Conservation (phyloP, 2,888 invertebrate genomes). For the Ophion slaviceki region DNA sequence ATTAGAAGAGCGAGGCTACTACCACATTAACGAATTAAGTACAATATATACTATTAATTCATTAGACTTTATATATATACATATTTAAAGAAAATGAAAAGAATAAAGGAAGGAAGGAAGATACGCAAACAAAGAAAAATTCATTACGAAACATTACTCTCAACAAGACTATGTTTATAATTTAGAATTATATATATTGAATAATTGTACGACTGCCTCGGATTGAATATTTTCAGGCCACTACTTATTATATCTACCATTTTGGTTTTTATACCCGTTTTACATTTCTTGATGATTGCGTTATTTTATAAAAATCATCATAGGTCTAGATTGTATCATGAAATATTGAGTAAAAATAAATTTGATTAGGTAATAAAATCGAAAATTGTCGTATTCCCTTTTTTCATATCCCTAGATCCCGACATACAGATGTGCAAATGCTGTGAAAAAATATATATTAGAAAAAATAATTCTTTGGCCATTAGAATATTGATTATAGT, state of each 20-base stretch:
- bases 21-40: constrained; percentile 83
- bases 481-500: too few species aligned
- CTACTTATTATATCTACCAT: constrained; percentile 64
- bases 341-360: constrained; percentile 84
- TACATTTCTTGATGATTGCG: constrained; percentile 80
- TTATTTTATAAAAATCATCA: constrained; percentile 82
- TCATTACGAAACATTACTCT: constrained; percentile 66
- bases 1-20: constrained; percentile 83
- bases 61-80: constrained; percentile 82
- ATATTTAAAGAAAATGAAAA: constrained; percentile 71
- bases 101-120: constrained; percentile 65
- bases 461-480: too few species aligned
- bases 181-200: constrained; percentile 66
- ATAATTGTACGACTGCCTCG: constrained; percentile 71
- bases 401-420: background rate
- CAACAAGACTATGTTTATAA: constrained; percentile 71
- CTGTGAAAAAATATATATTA: background rate
- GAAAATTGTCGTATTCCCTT: background rate
- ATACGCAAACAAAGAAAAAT: constrained; percentile 50
- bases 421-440: background rate
- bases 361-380: constrained; percentile 83
- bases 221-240: constrained; percentile 68
- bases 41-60: constrained; percentile 83
- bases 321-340: constrained; percentile 83
- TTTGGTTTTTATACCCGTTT: constrained; percentile 71